These are phyloP conservation scores for Cataglyphis cursor DNA, from an alignment of 2,888 invertebrate species.

Conservation along the genomic window DNA sequence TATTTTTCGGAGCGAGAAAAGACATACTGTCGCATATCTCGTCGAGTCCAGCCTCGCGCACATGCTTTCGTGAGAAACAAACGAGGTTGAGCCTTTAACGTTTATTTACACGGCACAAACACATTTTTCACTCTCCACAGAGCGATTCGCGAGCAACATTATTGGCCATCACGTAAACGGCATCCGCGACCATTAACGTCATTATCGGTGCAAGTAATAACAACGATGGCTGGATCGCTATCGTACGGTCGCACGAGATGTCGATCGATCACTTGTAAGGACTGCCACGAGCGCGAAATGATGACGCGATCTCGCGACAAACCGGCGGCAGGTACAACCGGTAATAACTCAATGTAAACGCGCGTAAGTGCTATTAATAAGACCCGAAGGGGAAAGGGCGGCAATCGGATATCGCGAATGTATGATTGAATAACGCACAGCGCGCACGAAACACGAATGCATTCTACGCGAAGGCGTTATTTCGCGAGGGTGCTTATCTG, in stretches of 20 bases:
- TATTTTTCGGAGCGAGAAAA: slow-evolving; percentile 32
- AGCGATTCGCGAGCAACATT: background rate
- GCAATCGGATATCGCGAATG: slow-evolving; percentile 4
- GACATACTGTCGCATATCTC: background rate
- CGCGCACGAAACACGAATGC: slow-evolving; percentile 26
- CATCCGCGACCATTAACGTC: slow-evolving; percentile 35
- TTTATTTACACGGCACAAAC: slow-evolving; percentile 47
- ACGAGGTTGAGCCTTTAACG: background rate
- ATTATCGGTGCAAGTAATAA: slow-evolving; percentile 36
- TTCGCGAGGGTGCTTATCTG: slow-evolving; percentile 36
- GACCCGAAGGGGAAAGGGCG: slow-evolving; percentile 12
- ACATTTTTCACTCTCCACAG: slow-evolving; percentile 46
- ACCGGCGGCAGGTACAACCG: slow-evolving; percentile 1
- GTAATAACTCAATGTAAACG: slow-evolving; percentile 43
- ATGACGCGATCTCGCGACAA: slow-evolving; percentile 46
- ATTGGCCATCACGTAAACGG: slow-evolving; percentile 44
- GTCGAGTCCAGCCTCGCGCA: slow-evolving; percentile 3
- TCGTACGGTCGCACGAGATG: slow-evolving; percentile 46
- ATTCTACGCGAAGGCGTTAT: slow-evolving; percentile 12
- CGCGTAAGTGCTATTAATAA: slow-evolving; percentile 41
- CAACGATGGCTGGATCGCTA: slow-evolving; percentile 48
- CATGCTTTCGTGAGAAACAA: slow-evolving; percentile 38
- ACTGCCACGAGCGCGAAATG: slow-evolving; percentile 21
- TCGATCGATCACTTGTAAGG: slow-evolving; percentile 64
- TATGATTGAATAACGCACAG: slow-evolving; percentile 38